Evolutionary conservation across 2,113 vertebrate species (phyloP).

Genomic region (Psittacula cyanocephala): DNA sequence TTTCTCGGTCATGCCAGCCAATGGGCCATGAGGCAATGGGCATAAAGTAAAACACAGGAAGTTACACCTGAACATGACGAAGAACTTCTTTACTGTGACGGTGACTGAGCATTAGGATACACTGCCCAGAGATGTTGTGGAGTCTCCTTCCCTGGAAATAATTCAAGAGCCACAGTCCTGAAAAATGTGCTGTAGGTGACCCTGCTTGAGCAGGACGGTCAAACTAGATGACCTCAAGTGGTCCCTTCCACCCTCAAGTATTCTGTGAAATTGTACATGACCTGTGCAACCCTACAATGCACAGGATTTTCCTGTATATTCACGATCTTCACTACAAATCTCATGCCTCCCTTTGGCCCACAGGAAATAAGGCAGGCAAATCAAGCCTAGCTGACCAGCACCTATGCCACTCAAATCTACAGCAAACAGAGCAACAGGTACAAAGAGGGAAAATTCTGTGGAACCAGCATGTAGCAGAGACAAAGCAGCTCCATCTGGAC

Average conservation of each 20-base stretch:
- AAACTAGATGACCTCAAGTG: not conserved
- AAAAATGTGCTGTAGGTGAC: not conserved
- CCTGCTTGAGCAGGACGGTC: not conserved
- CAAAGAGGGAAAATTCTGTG: not conserved
- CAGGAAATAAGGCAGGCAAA: not conserved
- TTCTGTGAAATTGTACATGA: not conserved
- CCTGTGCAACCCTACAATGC: not conserved
- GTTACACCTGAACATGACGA: not conserved
- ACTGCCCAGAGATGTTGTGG: not conserved
- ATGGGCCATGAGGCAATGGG: not conserved
- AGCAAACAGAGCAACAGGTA: not conserved
- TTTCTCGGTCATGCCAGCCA: not conserved
- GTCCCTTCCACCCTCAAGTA: not conserved
- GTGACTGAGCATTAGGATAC: not conserved
- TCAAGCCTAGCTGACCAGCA: not conserved
- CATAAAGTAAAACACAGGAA: not conserved
- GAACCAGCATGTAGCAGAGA: not conserved
- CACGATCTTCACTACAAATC: not conserved
- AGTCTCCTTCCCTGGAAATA: not conserved
- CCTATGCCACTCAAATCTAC: not conserved
- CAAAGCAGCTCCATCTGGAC: not conserved
- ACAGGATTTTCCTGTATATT: not conserved
- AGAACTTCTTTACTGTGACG: not conserved
- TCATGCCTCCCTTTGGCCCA: not conserved
- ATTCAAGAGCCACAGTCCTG: not conserved